Evolutionary conservation across 1,140 invertebrate species (phyloP).

Genomic region (Pristionchus pacificus): DNA sequence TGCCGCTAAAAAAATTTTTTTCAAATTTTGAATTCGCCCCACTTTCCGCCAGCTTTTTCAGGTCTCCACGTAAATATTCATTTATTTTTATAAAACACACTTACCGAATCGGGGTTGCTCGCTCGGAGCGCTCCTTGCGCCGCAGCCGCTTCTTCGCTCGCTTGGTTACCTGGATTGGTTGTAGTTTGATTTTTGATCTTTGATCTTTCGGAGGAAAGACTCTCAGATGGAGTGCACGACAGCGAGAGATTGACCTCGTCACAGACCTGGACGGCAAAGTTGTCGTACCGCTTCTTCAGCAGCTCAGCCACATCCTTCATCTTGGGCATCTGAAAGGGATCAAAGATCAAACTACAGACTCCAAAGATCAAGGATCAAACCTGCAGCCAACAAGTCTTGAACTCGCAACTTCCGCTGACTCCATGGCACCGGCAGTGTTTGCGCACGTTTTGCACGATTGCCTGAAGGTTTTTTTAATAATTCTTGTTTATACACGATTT

Average conservation of each 20-base stretch:
- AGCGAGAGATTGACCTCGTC: conserved; percentile 10
- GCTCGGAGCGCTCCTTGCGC: conserved; percentile 37
- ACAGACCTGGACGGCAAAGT: conserved; percentile 43
- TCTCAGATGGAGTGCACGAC: conserved; percentile 10
- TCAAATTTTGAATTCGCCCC: too few relatives aligned
- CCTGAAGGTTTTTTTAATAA: conserved; percentile 17
- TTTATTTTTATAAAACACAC: too few relatives aligned
- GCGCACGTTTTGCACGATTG: conserved; percentile 61
- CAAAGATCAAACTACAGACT: too few relatives aligned
- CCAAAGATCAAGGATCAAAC: not conserved
- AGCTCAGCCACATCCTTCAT: conserved; percentile 39
- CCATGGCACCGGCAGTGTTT: conserved; percentile 67
- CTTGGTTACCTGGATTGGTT: conserved; percentile 36
- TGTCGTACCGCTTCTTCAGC: conserved; percentile 42
- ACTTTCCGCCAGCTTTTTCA: too few relatives aligned
- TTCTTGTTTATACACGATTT: not conserved
- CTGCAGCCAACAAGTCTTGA: conserved; percentile 67
- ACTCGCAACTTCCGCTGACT: conserved; percentile 67
- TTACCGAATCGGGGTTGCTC: conserved; percentile 39
- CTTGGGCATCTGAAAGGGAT: conserved; percentile 61
- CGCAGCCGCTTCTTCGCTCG: conserved; percentile 37
- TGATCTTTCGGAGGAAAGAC: conserved; percentile 1
- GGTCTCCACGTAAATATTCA: too few relatives aligned
- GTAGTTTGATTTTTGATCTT: not conserved
- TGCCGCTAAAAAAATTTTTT: too few relatives aligned